Evolutionary conservation across 2,113 vertebrate genomes (phyloP).

Genomic region (Strix uralensis): DNA sequence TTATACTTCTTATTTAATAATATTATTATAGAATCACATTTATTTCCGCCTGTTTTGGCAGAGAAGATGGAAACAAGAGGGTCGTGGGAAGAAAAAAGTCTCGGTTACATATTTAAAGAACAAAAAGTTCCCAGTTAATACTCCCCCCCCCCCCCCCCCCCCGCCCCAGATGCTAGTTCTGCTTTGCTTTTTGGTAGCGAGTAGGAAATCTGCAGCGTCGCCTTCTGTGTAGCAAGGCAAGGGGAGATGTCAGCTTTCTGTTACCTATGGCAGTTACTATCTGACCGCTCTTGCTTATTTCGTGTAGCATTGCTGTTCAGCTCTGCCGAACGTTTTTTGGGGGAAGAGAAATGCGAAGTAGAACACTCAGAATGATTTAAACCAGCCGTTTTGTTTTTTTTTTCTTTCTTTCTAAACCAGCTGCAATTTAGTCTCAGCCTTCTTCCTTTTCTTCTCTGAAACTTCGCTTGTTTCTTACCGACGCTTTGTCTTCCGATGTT

Average conservation of each 20-base stretch:
- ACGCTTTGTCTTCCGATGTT: neutral
- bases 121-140: conserved; percentile 13
- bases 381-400: neutral
- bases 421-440: neutral
- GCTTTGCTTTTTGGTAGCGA: neutral
- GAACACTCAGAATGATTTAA: neutral
- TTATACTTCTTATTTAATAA: neutral
- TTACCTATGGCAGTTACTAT: neutral
- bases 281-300: neutral
- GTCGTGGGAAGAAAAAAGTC: neutral
- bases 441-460: neutral
- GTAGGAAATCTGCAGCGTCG: conserved; percentile 5
- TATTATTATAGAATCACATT: neutral
- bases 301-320: neutral
- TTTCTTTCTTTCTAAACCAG: neutral
- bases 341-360: neutral
- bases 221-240: neutral
- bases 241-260: neutral
- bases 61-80: neutral
- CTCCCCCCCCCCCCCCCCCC: neutral
- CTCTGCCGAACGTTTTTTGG: neutral
- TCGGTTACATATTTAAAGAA: neutral
- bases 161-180: neutral
- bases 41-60: neutral
- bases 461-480: neutral